Base-by-base conservation (phyloP, 2,113 vertebrate genomes). In the Xyliphius kryptos region DNA sequence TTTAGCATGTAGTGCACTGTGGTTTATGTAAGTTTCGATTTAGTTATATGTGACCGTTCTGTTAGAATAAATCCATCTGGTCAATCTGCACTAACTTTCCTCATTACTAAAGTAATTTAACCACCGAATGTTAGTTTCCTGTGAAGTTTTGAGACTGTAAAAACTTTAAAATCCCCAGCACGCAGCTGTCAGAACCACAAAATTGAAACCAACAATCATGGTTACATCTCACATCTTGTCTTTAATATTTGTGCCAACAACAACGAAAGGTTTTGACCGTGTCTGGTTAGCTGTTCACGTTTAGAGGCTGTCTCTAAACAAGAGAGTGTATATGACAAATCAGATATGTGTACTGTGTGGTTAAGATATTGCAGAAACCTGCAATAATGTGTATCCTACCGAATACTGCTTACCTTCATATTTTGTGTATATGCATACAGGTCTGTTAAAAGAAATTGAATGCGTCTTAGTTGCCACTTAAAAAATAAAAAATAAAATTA, bases 41-140 rank as follows among this genome's bases (percentile, higher is more conserved):
- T 58, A 20, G 9, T 38, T 58, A 26, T 11, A 58, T 56, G 38
- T 56, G 55, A 38, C 55, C 38, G 9, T 43, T 22, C 56, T 44
- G 40, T 44, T 44, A 58, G 20, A 15, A 10, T 58, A 41, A 22
- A 56, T 26, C 20, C 56, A 44, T 44, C 40, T 58, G 38, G 38
- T 22, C 56, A 44, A 43, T 44, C 56, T 44, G 20, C 40, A 44
- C 20, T 43, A 40, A 58, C 56, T 40, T 58, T 58, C 20, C 40
- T 58, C 40, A 58, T 58, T 58, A 58, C n/a, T 38, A 56, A 40
- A 56, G 13, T 56, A 38, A 12, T 44, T 44, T 44, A n/a, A 58
- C 56, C 56, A 26, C 56, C 43, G 38, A 44, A 44, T 14, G 10
- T 58, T n/a, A 38, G 16, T 44, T 44, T 10, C 26, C 40, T 57